Percentiles rank a stretch among this genome's conserved stretches.
Conservation (phyloP, 2,888 invertebrate genomes). For the Aporophyla lueneburgensis region DNA sequence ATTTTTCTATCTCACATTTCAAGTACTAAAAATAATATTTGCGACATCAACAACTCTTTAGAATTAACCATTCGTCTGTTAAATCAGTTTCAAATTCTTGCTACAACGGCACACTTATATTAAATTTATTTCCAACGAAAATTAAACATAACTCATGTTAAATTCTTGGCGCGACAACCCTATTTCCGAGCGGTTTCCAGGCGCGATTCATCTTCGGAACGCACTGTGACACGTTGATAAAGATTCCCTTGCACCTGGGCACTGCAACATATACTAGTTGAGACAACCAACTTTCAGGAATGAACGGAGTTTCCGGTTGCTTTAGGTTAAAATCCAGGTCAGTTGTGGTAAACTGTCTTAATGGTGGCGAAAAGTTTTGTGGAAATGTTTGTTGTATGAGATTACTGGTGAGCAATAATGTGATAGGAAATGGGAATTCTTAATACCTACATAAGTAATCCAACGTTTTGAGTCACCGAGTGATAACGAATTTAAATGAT, state of each 20-base stretch:
- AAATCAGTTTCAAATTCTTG: background rate
- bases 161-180: conserved; percentile 34
- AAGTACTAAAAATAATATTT: background rate
- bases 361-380: background rate
- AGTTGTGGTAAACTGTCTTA: conserved; percentile 16
- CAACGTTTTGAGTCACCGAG: background rate
- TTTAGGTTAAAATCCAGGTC: conserved; percentile 22
- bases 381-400: background rate
- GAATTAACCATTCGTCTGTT: background rate
- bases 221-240: conserved; percentile 54
- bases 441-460: background rate
- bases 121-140: conserved; percentile 1
- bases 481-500: background rate
- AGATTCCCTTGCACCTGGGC: conserved; percentile 66
- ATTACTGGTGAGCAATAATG: conserved; percentile 2
- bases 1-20: background rate
- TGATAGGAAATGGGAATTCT: background rate
- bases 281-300: conserved; percentile 28
- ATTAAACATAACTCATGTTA: background rate
- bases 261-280: conserved; percentile 29
- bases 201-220: conserved; percentile 61
- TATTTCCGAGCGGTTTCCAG: conserved; percentile 34
- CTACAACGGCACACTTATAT: background rate
- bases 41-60: background rate
- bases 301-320: conserved; percentile 15